A percentile compares a stretch with the other conserved stretches of the same genome.
Evolutionary conservation across 2,113 vertebrate genomes (phyloP).

Genomic region (Irena cyanogastra): DNA sequence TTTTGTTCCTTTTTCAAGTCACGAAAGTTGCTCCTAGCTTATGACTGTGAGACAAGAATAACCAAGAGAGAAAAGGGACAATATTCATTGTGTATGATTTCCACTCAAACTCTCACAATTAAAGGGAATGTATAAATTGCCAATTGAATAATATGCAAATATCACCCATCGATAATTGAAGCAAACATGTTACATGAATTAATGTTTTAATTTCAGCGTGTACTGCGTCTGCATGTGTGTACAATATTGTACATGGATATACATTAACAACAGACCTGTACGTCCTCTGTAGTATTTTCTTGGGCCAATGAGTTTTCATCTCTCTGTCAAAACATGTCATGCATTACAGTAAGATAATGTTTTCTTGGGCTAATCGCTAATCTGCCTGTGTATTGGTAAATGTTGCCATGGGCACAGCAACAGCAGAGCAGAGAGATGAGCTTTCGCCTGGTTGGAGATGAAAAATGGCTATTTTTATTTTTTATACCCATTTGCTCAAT

Average conservation of each 20-base stretch:
- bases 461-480: conserved; percentile 39
- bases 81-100: not conserved
- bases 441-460: not conserved
- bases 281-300: not conserved
- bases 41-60: not conserved
- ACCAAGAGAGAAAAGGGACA: not conserved
- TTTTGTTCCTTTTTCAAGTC: not conserved
- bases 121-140: not conserved
- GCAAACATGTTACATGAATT: not conserved
- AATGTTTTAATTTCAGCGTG: fast-evolving
- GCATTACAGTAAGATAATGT: not conserved
- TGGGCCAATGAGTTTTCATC: not conserved
- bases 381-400: not conserved
- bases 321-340: not conserved
- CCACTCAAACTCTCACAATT: not conserved
- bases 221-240: not conserved
- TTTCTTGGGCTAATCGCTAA: not conserved
- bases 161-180: not conserved
- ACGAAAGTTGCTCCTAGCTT: not conserved
- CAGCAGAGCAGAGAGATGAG: conserved; percentile 18
- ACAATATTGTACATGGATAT: not conserved
- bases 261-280: not conserved
- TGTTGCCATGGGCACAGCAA: conserved; percentile 48
- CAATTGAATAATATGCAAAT: not conserved
- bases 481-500: not conserved